Base-by-base conservation (phyloP, 2,888 invertebrate species). In the Drosophila demipolita region DNA sequence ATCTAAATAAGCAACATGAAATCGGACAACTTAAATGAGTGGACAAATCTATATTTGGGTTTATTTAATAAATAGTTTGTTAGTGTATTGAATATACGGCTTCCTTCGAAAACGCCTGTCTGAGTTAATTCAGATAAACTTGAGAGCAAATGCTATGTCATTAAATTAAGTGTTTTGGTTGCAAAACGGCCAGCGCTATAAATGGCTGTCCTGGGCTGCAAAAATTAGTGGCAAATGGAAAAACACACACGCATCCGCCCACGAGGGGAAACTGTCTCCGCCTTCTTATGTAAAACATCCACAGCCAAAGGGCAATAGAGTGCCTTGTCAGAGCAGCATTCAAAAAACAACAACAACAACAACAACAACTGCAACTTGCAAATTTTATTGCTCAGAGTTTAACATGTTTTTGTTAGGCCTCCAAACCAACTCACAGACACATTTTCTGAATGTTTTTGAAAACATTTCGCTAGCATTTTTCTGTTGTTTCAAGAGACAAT, bases 161-260 rank as follows among this genome's bases (percentile, higher is more conserved):
- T 76, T 75, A 60, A 72, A 57, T 61, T 60, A 64, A 49, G 38
- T 64, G 62, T 55, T 32, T 45, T 50, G 36, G 26, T 55, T 40
- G 45, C 8, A 33, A 45, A 11, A 57, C 58, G 53, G 8, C 40
- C 17, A 70, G 8, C 12, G 57, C 40, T 38, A 57, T 29, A 61
- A 61, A 69, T 55, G 40, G 20, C 11, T 40, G 54, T 12, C 1
- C 11, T 17, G 52, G 26, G 40, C n/a, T 8, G 55, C 53, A 38
- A 57, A 66, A 77, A 78, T 77, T 73, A 73, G 69, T 53, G 49
- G 42, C 63, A 58, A 77, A 60, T 66, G 62, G 38, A 38, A 52
- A 42, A 52, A 57, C 36, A 54, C 42, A 20, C 20, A 26, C 32
- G 32, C 11, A 36, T 35, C 17, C 15, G 55, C 42, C 26, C 23